Evolutionary conservation across 2,113 vertebrate genomes (phyloP).

Genomic region (Ahaetulla prasina): DNA sequence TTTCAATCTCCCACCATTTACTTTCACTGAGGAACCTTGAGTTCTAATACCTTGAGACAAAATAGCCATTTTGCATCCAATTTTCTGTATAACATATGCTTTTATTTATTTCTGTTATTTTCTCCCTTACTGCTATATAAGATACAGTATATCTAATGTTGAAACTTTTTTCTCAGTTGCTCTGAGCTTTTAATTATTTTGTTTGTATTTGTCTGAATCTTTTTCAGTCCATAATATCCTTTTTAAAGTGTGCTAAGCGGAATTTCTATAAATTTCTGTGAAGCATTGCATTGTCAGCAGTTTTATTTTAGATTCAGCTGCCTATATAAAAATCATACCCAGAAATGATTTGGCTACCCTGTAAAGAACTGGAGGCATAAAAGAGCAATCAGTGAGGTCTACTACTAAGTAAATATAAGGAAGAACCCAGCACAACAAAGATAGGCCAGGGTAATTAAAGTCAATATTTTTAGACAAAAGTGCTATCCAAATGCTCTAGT

Average conservation of each 20-base stretch:
- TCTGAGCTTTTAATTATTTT: neutral
- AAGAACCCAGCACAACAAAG: neutral
- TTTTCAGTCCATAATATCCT: neutral
- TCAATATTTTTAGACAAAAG: neutral
- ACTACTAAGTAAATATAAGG: neutral
- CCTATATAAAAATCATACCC: neutral
- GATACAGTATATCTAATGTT: neutral
- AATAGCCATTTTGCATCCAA: neutral
- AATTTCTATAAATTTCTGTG: neutral
- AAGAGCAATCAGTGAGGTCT: neutral
- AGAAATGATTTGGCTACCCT: neutral
- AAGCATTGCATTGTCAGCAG: neutral
- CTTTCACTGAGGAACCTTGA: neutral
- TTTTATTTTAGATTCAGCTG: neutral
- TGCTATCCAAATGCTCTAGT: neutral
- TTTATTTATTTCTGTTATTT: neutral
- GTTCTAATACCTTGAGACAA: neutral
- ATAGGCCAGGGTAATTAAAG: neutral
- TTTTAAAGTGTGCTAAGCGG: neutral
- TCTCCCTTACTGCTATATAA: neutral
- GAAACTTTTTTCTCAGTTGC: neutral
- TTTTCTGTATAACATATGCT: neutral
- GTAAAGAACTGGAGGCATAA: neutral
- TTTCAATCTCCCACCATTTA: neutral
- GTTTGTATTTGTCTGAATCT: neutral